These are phyloP conservation scores for Mastomys coucha DNA, from an alignment of 2,113 vertebrate species.

Conservation along the genomic window DNA sequence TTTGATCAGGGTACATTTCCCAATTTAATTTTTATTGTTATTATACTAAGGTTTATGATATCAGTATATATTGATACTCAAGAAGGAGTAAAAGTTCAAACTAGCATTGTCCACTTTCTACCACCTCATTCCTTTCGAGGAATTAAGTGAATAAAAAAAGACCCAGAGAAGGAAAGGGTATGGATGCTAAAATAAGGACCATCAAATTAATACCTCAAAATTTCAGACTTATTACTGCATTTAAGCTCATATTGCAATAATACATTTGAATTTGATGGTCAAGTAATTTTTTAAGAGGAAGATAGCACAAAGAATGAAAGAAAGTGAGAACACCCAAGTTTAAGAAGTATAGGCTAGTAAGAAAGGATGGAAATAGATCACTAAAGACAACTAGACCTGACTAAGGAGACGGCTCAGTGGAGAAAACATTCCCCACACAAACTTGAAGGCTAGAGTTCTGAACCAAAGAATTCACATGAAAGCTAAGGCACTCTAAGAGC, in stretches of 20 bases:
- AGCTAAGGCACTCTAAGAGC: not conserved
- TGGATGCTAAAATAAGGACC: not conserved
- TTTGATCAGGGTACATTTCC: not conserved
- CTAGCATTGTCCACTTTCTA: not conserved
- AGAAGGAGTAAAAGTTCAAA: not conserved
- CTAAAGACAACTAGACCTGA: not conserved
- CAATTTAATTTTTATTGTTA: not conserved
- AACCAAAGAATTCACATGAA: not conserved
- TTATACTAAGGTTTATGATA: not conserved
- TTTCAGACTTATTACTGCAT: not conserved
- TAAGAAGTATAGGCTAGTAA: not conserved
- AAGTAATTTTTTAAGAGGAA: not conserved
- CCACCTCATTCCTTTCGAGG: not conserved
- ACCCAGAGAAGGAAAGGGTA: not conserved
- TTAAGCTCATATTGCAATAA: not conserved
- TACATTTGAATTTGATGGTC: not conserved
- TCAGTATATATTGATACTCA: not conserved
- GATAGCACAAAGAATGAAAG: not conserved
- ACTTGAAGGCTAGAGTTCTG: not conserved
- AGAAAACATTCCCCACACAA: not conserved
- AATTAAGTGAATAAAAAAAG: slow-evolving; percentile 22
- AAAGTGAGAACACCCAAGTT: not conserved
- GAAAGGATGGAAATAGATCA: not conserved
- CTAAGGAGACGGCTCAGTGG: not conserved
- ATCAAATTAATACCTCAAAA: not conserved